A percentile compares a stretch with the other conserved stretches of the same genome.
Conservation (phyloP, 1,140 invertebrate species). For the Heliothis virescens region DNA sequence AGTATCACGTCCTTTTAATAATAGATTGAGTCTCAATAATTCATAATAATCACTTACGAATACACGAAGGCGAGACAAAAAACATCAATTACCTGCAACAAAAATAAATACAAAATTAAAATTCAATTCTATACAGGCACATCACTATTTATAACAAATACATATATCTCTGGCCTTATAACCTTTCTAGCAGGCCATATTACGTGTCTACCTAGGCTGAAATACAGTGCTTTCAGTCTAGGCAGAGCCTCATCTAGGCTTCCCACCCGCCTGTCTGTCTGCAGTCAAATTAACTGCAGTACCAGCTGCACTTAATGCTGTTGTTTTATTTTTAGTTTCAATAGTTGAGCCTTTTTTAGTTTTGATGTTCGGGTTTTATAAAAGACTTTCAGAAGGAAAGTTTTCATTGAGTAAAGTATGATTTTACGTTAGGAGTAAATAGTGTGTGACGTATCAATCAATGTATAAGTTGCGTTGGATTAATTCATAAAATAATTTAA, state of each 20-base stretch:
- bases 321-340: conserved; percentile 40
- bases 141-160: not conserved
- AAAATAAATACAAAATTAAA: conserved; percentile 2
- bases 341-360: not conserved
- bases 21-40: no score
- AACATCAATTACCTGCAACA: conserved; percentile 14
- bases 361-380: not conserved
- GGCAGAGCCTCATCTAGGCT: not conserved
- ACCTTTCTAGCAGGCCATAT: not conserved
- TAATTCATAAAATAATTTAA: no score
- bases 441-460: no score
- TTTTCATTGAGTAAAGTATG: not conserved
- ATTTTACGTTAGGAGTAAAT: no score
- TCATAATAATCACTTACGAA: not conserved
- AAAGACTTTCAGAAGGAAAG: not conserved
- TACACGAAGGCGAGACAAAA: not conserved
- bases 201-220: conserved; percentile 2
- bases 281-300: conserved; percentile 32
- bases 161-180: not conserved
- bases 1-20: no score
- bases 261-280: conserved; percentile 33
- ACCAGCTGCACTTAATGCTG: conserved; percentile 34
- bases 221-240: not conserved
- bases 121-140: not conserved
- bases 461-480: no score